Conservation (phyloP, 2,888 invertebrate species). For the Glomeris marginata region DNA sequence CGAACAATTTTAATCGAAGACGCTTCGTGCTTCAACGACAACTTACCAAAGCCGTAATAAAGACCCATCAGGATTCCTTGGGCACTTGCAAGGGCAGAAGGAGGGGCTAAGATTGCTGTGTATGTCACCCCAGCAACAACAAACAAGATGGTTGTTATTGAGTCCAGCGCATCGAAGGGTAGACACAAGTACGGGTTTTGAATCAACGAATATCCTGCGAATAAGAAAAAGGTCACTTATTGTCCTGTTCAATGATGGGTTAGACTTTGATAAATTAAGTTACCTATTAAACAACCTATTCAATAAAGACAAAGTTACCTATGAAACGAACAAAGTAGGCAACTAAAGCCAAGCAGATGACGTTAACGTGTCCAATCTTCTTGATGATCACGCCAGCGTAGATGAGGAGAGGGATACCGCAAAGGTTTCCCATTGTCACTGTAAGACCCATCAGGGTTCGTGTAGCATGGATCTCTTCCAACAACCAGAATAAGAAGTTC, state of each 20-base stretch:
- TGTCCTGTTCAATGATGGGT: too few relatives aligned
- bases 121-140: slow-evolving; percentile 86
- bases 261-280: background rate
- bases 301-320: slow-evolving; percentile 34
- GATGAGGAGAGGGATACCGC: slow-evolving; percentile 57
- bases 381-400: slow-evolving; percentile 60
- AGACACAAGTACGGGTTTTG: slow-evolving; percentile 61
- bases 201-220: slow-evolving; percentile 34
- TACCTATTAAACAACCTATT: background rate
- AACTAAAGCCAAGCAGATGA: slow-evolving; percentile 57
- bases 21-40: background rate
- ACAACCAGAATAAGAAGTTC: slow-evolving; percentile 63
- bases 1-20: background rate
- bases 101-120: slow-evolving; percentile 67
- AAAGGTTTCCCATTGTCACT: slow-evolving; percentile 58
- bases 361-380: slow-evolving; percentile 57
- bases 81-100: slow-evolving; percentile 44
- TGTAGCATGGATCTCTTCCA: slow-evolving; percentile 59
- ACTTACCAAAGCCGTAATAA: slow-evolving; percentile 66
- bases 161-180: slow-evolving; percentile 74
- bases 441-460: slow-evolving; percentile 64
- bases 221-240: too few relatives aligned
- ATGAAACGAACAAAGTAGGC: slow-evolving; percentile 56
- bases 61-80: slow-evolving; percentile 78
- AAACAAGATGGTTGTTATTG: slow-evolving; percentile 70